A percentile compares a stretch with the other conserved stretches of the same genome.
These are phyloP conservation scores for Melanogrammus aeglefinus DNA, from an alignment of 2,797 vertebrate species.

Conservation along the genomic window DNA sequence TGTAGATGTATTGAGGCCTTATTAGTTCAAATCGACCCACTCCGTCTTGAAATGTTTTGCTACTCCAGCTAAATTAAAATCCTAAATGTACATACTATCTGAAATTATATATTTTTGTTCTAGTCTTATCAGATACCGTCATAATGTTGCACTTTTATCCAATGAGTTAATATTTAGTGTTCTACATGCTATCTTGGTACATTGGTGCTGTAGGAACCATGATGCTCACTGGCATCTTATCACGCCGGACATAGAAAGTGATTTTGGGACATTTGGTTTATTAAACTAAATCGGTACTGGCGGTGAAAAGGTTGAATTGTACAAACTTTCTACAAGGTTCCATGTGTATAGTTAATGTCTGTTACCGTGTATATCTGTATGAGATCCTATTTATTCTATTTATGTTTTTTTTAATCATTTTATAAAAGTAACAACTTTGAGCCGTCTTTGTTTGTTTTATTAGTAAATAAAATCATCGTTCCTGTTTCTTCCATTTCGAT, in stretches of 20 bases:
- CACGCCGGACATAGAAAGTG: background rate
- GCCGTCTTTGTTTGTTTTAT: conserved; percentile 32
- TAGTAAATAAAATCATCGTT: conserved; percentile 14
- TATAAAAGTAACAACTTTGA: conserved; percentile 34
- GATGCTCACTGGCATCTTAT: background rate
- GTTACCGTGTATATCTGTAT: conserved; percentile 60
- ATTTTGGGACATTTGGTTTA: background rate
- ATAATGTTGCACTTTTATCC: background rate
- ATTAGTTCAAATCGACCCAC: conserved; percentile 14
- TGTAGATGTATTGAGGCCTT: conserved; percentile 22
- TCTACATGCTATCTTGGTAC: background rate
- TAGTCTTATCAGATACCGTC: background rate
- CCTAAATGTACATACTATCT: background rate
- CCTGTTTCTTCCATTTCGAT: background rate
- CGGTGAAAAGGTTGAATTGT: conserved; percentile 33
- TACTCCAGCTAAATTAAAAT: background rate
- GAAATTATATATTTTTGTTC: background rate
- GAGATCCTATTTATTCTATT: conserved; percentile 53
- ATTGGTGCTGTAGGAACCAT: background rate
- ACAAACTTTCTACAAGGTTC: conserved; percentile 34
- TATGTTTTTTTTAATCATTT: conserved; percentile 48
- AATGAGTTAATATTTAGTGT: background rate
- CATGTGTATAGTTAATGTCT: conserved; percentile 30
- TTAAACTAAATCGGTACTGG: background rate
- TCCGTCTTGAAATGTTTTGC: background rate